Evolutionary conservation across 2,888 invertebrate species (phyloP).

Genomic region (Escarpia spicata): DNA sequence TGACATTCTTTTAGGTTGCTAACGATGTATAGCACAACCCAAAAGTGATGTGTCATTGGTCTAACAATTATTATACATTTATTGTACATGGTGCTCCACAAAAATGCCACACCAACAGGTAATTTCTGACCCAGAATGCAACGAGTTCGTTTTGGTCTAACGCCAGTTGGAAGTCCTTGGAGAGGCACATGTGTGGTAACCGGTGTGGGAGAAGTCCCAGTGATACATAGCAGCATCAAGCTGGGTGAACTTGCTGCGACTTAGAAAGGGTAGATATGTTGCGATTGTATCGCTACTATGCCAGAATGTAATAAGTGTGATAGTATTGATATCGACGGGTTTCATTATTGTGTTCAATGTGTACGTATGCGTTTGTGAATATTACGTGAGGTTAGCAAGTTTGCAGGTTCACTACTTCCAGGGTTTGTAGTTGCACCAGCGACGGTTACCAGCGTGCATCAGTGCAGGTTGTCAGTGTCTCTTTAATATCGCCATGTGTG

Average conservation of each 20-base stretch:
- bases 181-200: background rate
- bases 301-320: background rate
- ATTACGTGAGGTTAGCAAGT: background rate
- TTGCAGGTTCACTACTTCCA: background rate
- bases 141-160: background rate
- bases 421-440: background rate
- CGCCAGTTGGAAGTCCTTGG: background rate
- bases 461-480: background rate
- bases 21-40: too few species aligned
- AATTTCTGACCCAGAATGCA: too few species aligned
- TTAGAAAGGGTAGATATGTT: background rate
- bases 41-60: too few species aligned
- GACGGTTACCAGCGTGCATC: background rate
- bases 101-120: too few species aligned
- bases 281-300: background rate
- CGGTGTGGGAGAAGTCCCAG: background rate
- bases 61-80: too few species aligned
- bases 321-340: conserved; percentile 3
- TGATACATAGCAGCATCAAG: background rate
- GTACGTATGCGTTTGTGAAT: background rate
- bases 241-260: background rate
- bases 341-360: background rate
- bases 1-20: too few species aligned
- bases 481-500: background rate
- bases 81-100: too few species aligned